phyloP scores from a whole-genome alignment of 2,797 vertebrate genomes.

The Tauraco hartlaubi region DNA sequence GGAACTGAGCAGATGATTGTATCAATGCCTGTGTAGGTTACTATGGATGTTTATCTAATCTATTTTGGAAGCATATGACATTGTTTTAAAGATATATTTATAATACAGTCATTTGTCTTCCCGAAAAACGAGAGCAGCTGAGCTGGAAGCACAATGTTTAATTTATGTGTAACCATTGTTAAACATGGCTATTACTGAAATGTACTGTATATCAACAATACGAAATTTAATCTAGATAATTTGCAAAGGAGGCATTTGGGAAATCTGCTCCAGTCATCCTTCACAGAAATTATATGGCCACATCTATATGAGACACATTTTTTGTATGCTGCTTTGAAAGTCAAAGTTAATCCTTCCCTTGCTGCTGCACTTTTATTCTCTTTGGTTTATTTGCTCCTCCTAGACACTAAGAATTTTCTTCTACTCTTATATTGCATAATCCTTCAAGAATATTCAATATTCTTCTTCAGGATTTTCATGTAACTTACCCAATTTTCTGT shows the following conservation, averaged over 20 bases:
- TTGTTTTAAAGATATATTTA: neutral
- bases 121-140: neutral
- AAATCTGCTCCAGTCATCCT: neutral
- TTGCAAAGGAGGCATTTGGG: neutral
- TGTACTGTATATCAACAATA: neutral
- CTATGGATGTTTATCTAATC: neutral
- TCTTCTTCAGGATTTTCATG: neutral
- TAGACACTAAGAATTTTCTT: neutral
- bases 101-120: neutral
- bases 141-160: conserved; percentile 2
- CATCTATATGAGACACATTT: neutral
- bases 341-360: neutral
- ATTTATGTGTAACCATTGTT: conserved; percentile 11
- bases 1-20: neutral
- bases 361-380: neutral
- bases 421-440: neutral
- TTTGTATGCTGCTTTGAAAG: neutral
- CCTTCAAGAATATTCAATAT: neutral
- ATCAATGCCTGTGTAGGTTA: neutral
- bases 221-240: conserved; percentile 36
- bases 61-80: neutral
- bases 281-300: neutral
- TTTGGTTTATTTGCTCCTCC: neutral
- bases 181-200: neutral
- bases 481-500: neutral